Percentiles rank a stretch among this genome's conserved stretches.
Conservation (phyloP, 2,888 invertebrate genomes). For the Escarpia spicata region DNA sequence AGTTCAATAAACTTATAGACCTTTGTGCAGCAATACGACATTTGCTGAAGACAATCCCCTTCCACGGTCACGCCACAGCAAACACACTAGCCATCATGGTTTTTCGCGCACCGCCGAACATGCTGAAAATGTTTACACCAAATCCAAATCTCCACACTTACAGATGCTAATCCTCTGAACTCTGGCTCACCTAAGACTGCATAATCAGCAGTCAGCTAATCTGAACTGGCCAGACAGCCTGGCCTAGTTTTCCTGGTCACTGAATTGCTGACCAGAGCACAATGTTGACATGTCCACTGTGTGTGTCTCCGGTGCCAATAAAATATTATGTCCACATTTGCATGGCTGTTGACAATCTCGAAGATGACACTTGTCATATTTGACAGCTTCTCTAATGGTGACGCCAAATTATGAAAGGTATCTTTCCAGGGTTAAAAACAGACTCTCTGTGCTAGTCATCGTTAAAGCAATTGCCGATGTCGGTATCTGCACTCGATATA, state of each 20-base stretch:
- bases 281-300: slow-evolving; percentile 3
- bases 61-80: neutral
- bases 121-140: neutral
- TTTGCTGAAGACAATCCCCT: neutral
- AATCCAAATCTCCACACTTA: neutral
- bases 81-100: neutral
- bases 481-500: neutral
- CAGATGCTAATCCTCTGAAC: neutral
- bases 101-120: neutral
- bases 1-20: neutral
- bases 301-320: neutral
- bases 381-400: neutral
- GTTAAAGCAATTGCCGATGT: neutral
- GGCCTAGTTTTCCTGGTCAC: neutral
- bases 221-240: neutral
- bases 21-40: neutral
- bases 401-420: neutral
- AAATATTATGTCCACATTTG: neutral
- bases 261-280: neutral
- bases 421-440: too few species aligned
- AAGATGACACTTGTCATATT: neutral
- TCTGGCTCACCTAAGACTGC: slow-evolving; percentile 13
- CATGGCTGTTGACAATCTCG: neutral
- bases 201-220: neutral
- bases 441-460: neutral